Evolutionary conservation across 2,113 vertebrate genomes (phyloP).

Genomic region (Sylvilagus bachmani): DNA sequence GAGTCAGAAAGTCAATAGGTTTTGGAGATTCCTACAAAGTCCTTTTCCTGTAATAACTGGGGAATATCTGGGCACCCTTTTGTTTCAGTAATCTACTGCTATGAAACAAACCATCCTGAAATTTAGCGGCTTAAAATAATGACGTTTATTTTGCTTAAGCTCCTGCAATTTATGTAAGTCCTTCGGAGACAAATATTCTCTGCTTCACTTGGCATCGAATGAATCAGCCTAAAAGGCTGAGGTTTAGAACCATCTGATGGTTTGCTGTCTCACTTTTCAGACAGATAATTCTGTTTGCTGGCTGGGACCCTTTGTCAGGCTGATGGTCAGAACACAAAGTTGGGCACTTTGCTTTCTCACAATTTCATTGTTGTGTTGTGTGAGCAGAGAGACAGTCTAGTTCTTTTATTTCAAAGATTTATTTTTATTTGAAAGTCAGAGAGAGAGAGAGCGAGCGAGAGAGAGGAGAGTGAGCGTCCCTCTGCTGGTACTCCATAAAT

Average conservation of each 20-base stretch:
- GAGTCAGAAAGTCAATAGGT: neutral
- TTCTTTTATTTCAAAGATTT: no score
- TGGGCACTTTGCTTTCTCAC: neutral
- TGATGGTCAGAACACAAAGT: neutral
- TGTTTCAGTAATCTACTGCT: neutral
- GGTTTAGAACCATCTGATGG: neutral
- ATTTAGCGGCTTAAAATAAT: neutral
- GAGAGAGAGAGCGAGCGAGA: no score
- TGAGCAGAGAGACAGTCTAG: neutral
- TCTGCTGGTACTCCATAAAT: no score
- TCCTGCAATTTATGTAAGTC: neutral
- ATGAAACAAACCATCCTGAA: neutral
- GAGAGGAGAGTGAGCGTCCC: no score
- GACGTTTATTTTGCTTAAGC: neutral
- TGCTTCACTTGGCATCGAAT: neutral
- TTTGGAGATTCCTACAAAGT: neutral
- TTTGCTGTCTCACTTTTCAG: slow-evolving; percentile 5
- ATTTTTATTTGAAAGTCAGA: no score
- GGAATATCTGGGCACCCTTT: neutral
- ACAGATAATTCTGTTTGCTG: neutral
- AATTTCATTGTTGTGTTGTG: neutral
- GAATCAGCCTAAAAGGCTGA: neutral
- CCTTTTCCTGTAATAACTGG: neutral
- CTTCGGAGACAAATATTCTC: neutral
- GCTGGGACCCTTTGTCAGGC: neutral